Evolutionary conservation across 2,888 invertebrate species (phyloP).

Genomic region (Heliconius cydno): DNA sequence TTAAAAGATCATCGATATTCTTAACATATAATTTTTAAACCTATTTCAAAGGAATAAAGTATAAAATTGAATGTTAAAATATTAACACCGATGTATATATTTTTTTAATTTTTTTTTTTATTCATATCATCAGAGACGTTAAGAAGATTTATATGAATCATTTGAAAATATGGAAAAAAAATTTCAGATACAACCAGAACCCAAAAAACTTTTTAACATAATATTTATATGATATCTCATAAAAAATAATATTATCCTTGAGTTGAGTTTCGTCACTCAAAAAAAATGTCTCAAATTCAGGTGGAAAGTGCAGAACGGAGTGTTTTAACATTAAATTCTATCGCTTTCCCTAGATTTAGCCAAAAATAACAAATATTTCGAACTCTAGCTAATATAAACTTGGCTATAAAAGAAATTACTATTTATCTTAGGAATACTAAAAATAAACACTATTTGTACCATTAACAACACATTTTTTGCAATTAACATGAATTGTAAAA

Average conservation of each 20-base stretch:
- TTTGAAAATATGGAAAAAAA: slow-evolving; percentile 1
- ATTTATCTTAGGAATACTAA: background rate
- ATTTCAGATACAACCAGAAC: background rate
- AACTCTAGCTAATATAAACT: too few relatives aligned
- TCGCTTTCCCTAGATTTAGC: too few relatives aligned
- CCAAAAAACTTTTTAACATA: background rate
- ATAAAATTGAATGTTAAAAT: background rate
- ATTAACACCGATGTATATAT: background rate
- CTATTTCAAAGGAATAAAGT: background rate
- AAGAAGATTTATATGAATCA: background rate
- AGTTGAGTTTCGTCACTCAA: too few relatives aligned
- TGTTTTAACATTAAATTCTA: too few relatives aligned
- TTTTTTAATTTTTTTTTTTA: background rate
- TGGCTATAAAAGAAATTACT: too few relatives aligned
- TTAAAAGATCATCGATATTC: slow-evolving; percentile 47
- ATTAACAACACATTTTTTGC: slow-evolving; percentile 37
- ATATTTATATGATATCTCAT: background rate
- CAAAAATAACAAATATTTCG: too few relatives aligned
- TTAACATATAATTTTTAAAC: slow-evolving; percentile 7
- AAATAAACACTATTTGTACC: slow-evolving; percentile 20
- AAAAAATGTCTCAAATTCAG: too few relatives aligned
- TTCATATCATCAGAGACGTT: background rate
- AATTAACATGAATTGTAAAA: slow-evolving; percentile 35
- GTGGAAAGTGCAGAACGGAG: too few relatives aligned
- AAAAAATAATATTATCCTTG: too few relatives aligned